These are phyloP conservation scores for Trisateles emortualis DNA, from an alignment of 2,888 invertebrate genomes.

Conservation along the genomic window DNA sequence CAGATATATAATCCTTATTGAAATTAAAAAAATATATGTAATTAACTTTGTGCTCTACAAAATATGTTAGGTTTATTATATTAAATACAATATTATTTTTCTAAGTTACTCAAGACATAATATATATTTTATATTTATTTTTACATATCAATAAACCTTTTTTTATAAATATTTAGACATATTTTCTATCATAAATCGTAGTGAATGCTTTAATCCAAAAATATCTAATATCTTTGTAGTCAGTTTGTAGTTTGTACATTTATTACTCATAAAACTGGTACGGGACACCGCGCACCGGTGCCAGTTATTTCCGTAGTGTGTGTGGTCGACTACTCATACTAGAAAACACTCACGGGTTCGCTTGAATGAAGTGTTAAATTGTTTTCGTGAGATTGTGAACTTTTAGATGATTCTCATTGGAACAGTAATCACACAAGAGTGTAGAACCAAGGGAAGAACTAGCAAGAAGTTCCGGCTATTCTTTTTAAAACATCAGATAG, in stretches of 20 bases:
- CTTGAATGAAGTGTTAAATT: background rate
- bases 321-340: slow-evolving; percentile 29
- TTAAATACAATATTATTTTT: no score
- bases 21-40: no score
- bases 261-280: slow-evolving; percentile 38
- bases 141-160: slow-evolving; percentile 1
- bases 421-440: no score
- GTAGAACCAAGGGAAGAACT: no score
- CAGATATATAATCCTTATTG: no score
- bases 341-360: background rate
- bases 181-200: slow-evolving; percentile 32
- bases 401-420: no score
- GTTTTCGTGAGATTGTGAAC: no score
- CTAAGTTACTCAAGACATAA: no score
- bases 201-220: slow-evolving; percentile 33
- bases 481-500: no score
- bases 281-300: slow-evolving; percentile 41
- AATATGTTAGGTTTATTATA: no score
- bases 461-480: no score
- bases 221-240: slow-evolving; percentile 42
- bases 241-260: slow-evolving; percentile 30
- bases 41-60: no score
- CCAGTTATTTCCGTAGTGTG: slow-evolving; percentile 36
- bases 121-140: background rate
- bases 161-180: slow-evolving; percentile 12